A percentile compares a stretch with the other conserved stretches of the same genome.
Evolutionary conservation across 2,888 invertebrate species (phyloP).

Genomic region (Papilio protenor): DNA sequence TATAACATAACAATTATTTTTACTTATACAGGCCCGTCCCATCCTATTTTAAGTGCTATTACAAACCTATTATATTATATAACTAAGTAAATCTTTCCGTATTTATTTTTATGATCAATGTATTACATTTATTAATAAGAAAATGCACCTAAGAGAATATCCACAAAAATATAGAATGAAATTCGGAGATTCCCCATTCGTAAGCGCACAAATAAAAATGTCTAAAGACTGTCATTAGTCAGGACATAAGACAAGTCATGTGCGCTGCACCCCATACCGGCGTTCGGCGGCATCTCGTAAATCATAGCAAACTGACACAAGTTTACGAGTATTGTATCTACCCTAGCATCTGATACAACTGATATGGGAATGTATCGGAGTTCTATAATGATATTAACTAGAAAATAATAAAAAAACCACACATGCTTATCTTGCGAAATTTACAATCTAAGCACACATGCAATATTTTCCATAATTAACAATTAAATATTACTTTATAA

Average conservation of each 20-base stretch:
- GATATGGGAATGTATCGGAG: conserved; percentile 41
- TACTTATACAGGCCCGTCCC: too few species aligned
- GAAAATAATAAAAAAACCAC: not conserved
- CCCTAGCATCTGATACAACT: conserved; percentile 43
- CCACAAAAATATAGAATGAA: not conserved
- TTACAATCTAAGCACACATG: too few species aligned
- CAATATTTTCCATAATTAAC: too few species aligned
- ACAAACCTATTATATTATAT: not conserved
- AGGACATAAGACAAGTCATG: conserved; percentile 42
- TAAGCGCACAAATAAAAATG: conserved; percentile 16
- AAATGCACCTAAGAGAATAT: not conserved
- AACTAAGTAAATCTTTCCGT: not conserved
- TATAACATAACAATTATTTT: too few species aligned
- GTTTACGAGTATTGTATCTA: conserved; percentile 45
- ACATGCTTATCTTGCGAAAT: too few species aligned
- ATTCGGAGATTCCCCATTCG: conserved; percentile 14
- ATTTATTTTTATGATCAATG: not conserved
- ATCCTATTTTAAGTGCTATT: not conserved
- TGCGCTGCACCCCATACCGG: conserved; percentile 29
- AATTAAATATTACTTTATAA: too few species aligned
- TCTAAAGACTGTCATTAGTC: conserved; percentile 39
- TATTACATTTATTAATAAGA: not conserved
- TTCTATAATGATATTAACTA: conserved; percentile 8
- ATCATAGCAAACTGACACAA: conserved; percentile 44
- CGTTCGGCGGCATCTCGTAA: conserved; percentile 28